phyloP scores from a whole-genome alignment of 2,797 vertebrate species.

The Thaleichthys pacificus region DNA sequence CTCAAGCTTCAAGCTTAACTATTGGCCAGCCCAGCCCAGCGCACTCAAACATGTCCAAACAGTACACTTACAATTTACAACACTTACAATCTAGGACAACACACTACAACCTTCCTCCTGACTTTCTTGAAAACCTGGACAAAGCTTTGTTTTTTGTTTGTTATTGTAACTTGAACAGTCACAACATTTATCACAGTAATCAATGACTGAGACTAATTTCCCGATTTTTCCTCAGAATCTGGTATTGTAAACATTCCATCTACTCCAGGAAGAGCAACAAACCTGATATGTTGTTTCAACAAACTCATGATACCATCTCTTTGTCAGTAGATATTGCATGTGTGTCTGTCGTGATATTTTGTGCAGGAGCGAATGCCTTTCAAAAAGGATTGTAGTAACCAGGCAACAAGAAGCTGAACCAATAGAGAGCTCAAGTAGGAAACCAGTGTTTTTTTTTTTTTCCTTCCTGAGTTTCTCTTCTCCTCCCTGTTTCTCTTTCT shows the following conservation, averaged over 20 bases:
- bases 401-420: constrained; percentile 80
- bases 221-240: constrained; percentile 1
- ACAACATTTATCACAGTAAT: neutral
- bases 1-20: too few relatives aligned
- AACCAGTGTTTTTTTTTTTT: constrained; percentile 47
- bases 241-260: neutral
- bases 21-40: too few relatives aligned
- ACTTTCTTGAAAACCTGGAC: neutral
- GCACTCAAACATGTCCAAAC: neutral
- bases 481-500: constrained; percentile 24
- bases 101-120: neutral
- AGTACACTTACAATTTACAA: neutral
- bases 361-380: constrained; percentile 69
- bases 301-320: too few relatives aligned
- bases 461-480: constrained; percentile 34
- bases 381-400: constrained; percentile 75
- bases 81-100: neutral
- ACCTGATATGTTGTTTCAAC: constrained; percentile 50
- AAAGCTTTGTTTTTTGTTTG: neutral
- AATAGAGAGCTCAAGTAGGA: constrained; percentile 67
- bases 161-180: neutral
- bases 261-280: constrained; percentile 18
- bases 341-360: constrained; percentile 76
- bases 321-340: constrained; percentile 37
- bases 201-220: constrained; percentile 4